Conservation (phyloP, 2,888 invertebrate species). For the Epinotia bilunana region DNA sequence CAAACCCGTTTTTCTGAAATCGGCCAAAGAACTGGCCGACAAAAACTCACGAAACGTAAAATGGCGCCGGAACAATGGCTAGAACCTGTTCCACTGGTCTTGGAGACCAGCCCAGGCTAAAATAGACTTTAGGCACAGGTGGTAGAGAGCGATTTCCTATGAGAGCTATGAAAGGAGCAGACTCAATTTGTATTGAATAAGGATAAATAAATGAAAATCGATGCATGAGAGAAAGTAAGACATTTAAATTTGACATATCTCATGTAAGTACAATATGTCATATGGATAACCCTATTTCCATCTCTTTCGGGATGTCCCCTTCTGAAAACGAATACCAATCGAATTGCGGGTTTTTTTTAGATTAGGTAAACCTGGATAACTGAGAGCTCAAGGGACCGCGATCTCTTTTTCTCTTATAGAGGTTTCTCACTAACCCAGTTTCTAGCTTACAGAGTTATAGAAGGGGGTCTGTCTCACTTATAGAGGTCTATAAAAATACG, state of each 20-base stretch:
- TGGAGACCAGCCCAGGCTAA: neutral
- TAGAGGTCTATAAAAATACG: no score
- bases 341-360: no score
- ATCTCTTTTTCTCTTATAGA: no score
- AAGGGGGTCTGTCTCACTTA: no score
- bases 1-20: constrained; percentile 39
- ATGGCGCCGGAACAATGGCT: constrained; percentile 34
- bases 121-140: neutral
- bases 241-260: neutral
- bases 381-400: no score
- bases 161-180: constrained; percentile 1
- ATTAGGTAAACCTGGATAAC: no score
- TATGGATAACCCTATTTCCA: no score
- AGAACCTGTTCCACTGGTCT: constrained; percentile 40
- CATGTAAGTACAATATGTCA: no score
- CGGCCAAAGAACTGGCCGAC: constrained; percentile 23
- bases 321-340: no score
- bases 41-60: constrained; percentile 37
- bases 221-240: neutral
- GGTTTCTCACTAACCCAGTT: no score
- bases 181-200: constrained; percentile 16
- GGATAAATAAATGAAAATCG: constrained; percentile 14
- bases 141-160: constrained; percentile 5
- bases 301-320: no score
- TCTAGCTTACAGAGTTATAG: no score